Evolutionary conservation across 1,140 invertebrate species (phyloP).

Genomic region (Aphaenogaster rudis): DNA sequence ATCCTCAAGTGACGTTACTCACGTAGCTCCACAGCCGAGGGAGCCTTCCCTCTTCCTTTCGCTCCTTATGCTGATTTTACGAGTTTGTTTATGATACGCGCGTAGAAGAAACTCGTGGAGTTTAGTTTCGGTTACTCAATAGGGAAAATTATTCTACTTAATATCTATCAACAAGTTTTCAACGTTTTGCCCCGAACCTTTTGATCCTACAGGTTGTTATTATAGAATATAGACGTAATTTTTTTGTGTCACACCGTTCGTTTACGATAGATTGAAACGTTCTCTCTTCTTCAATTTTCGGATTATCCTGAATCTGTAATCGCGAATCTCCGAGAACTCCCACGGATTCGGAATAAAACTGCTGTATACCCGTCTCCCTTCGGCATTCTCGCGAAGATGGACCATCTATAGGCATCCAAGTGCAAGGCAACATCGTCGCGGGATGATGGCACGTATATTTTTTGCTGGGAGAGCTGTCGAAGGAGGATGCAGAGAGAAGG

Average conservation of each 20-base stretch:
- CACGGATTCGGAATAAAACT: slow-evolving; percentile 3
- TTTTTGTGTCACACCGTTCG: not conserved
- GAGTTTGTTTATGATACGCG: not conserved
- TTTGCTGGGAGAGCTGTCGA: not conserved
- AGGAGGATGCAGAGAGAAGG: slow-evolving; percentile 19
- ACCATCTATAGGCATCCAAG: not conserved
- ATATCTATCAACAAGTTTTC: not conserved
- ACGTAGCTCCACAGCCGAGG: not conserved
- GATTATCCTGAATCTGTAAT: not conserved
- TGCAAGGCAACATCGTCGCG: slow-evolving; percentile 9
- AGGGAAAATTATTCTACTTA: not conserved
- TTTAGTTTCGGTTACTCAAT: not conserved
- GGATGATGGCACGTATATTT: slow-evolving; percentile 26
- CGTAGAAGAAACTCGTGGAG: not conserved
- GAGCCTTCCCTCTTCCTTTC: not conserved
- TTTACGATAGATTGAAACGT: not conserved
- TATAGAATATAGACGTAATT: not conserved
- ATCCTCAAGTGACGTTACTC: not conserved
- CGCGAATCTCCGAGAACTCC: not conserved
- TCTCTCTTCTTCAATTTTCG: not conserved
- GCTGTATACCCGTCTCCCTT: not conserved
- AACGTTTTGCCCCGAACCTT: not conserved
- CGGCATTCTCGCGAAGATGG: not conserved
- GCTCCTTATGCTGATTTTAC: not conserved
- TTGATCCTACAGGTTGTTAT: not conserved